phyloP scores from a whole-genome alignment of 2,113 vertebrate genomes.

The Elachura formosa region DNA sequence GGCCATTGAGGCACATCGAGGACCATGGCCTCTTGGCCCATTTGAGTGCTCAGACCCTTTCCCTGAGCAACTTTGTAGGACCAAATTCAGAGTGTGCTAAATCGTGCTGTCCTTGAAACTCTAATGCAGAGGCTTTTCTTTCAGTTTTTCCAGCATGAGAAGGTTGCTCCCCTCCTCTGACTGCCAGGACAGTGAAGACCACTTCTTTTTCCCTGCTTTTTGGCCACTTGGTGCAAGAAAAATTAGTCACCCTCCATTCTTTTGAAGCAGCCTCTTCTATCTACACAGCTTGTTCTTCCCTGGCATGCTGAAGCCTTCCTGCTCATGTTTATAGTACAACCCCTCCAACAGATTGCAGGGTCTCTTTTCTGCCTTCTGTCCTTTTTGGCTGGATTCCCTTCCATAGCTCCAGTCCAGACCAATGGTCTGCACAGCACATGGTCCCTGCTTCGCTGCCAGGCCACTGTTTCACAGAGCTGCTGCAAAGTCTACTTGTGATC shows the following conservation, averaged over 20 bases:
- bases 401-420: slow-evolving; percentile 41
- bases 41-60: not conserved
- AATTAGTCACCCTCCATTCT: not conserved
- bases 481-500: not conserved
- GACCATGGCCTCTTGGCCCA: not conserved
- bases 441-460: not conserved
- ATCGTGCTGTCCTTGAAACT: not conserved
- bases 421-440: slow-evolving; percentile 33
- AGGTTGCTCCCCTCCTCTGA: not conserved
- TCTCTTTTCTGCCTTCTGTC: slow-evolving; percentile 60
- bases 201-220: not conserved
- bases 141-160: not conserved
- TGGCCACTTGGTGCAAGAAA: not conserved
- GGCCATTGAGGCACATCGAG: not conserved
- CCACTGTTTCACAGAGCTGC: not conserved
- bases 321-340: slow-evolving; percentile 48
- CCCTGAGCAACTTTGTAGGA: not conserved
- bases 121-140: not conserved
- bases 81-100: not conserved
- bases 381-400: slow-evolving; percentile 48
- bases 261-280: slow-evolving; percentile 32
- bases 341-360: slow-evolving; percentile 48
- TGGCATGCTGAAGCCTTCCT: slow-evolving; percentile 33
- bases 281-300: slow-evolving; percentile 25
- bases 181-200: not conserved